Evolutionary conservation across 2,797 vertebrate species (phyloP).

Genomic region (Tenualosa ilisha): DNA sequence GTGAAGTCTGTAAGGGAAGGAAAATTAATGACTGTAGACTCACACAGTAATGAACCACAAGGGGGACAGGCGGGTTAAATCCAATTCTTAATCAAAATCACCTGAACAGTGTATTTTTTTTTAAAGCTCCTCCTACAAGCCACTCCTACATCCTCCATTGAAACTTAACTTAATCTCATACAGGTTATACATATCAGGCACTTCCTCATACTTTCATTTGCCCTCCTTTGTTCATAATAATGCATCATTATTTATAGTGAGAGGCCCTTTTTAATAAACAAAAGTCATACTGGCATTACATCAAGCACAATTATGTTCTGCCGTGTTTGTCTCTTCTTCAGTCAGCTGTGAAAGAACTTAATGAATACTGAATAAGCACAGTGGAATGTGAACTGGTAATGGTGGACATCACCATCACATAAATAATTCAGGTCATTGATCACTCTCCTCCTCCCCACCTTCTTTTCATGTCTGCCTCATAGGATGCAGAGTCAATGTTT

Average conservation of each 20-base stretch:
- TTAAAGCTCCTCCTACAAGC: neutral
- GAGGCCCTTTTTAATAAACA: neutral
- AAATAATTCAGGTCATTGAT: slow-evolving; percentile 12
- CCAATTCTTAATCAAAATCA: neutral
- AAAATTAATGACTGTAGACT: slow-evolving; percentile 17
- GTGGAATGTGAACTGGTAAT: neutral
- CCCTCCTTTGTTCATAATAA: neutral
- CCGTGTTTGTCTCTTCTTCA: neutral
- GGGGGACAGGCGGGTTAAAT: neutral
- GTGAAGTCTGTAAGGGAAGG: neutral
- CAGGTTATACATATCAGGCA: neutral
- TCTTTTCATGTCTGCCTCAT: neutral
- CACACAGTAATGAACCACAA: neutral
- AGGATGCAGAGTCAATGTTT: neutral
- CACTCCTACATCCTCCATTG: neutral
- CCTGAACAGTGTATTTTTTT: neutral
- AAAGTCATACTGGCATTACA: neutral
- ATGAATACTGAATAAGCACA: neutral
- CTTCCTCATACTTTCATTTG: neutral
- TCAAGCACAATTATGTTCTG: neutral
- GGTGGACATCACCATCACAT: neutral
- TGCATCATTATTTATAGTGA: neutral
- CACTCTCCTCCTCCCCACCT: neutral
- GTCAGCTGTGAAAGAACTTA: neutral
- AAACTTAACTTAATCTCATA: neutral